Percentiles rank a stretch among this genome's conserved stretches.
These are phyloP conservation scores for Zeus faber DNA, from an alignment of 2,113 vertebrate species.

Conservation along the genomic window DNA sequence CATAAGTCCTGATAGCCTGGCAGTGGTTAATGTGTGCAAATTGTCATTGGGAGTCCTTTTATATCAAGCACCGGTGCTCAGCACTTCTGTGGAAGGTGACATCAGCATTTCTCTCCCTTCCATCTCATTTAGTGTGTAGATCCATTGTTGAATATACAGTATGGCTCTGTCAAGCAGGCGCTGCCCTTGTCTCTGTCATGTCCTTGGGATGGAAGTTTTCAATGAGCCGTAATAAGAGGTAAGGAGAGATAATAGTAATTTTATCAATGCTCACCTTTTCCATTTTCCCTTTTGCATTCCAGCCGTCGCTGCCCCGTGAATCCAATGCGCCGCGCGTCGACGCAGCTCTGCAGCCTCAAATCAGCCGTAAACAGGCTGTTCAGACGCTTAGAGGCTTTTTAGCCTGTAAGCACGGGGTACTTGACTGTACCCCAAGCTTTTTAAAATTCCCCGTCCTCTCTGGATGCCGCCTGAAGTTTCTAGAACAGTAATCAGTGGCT, in stretches of 20 bases:
- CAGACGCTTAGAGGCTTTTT: too few relatives aligned
- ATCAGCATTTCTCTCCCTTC: slow-evolving; percentile 67
- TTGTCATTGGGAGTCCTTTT: slow-evolving; percentile 76
- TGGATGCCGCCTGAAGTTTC: slow-evolving; percentile 23
- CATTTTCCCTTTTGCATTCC: too few relatives aligned
- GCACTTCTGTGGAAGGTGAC: slow-evolving; percentile 70
- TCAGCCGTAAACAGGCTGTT: too few relatives aligned
- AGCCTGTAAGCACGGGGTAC: not conserved
- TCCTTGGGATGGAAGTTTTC: slow-evolving; percentile 63
- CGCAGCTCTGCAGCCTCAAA: too few relatives aligned
- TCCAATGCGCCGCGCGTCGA: too few relatives aligned
- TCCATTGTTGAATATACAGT: slow-evolving; percentile 69
- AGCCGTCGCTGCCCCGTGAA: too few relatives aligned
- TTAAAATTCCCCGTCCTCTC: slow-evolving; percentile 19
- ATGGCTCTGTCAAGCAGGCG: slow-evolving; percentile 55
- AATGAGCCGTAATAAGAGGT: slow-evolving; percentile 30
- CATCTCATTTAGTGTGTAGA: slow-evolving; percentile 70
- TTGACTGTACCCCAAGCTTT: slow-evolving; percentile 5
- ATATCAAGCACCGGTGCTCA: slow-evolving; percentile 69
- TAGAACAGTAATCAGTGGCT: slow-evolving; percentile 20
- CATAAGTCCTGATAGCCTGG: slow-evolving; percentile 62
- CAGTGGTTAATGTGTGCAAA: slow-evolving; percentile 76
- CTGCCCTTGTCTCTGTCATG: slow-evolving; percentile 64
- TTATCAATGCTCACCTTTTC: too few relatives aligned
- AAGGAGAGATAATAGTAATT: too few relatives aligned